Base-by-base conservation (phyloP, 2,888 invertebrate genomes). In the Zygaena filipendulae region DNA sequence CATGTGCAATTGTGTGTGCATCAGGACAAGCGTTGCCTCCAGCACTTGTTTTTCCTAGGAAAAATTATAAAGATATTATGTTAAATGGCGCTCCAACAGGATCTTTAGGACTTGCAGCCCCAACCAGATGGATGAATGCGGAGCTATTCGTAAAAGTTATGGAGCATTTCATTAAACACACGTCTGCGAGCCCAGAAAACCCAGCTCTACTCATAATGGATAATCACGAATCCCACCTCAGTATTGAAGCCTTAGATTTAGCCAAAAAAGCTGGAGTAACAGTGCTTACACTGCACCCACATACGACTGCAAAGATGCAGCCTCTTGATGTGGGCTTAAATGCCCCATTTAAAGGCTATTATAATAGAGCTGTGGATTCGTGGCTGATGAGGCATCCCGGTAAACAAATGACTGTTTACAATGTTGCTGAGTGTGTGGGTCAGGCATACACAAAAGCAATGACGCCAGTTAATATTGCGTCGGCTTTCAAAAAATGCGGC, bases 111-210 rank as follows among this genome's bases (percentile, higher is more conserved):
- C 33, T 54, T 9, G 57, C 52, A 13, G 42, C 43, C 33, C 40
- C 43, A 19, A 39, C 40, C 21, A 56, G 57, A 14, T 59, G 55
- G 53, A 58, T 57, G 49, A 52, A 41, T 13, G 30, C 41, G 6
- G 47, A 52, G 27, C 27, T 48, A 10, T 59, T 56, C 39, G 21
- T 48, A 10, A 24, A 48, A 28, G 43, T 52, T 13, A 46, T 59
- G 33, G 32, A 48, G 30, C 54, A 57, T 40, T 58, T 59, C 36
- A 43, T 53, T 23, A 45, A 48, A 34, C 37, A 44, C 27, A 35
- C 45, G 8, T 29, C 29, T 18, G 32, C 35, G 13, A 34, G 38
- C 13, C 30, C 27, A 30, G 43, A 44, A 23, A 43, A 51, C 32
- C 45, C 45, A 13, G 41, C 39, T 4, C 33, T 56, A 3, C 31